Evolutionary conservation across 35 echinoderm and acorn worm genomes (phyloP).

Genomic region (Ptychodera flava): DNA sequence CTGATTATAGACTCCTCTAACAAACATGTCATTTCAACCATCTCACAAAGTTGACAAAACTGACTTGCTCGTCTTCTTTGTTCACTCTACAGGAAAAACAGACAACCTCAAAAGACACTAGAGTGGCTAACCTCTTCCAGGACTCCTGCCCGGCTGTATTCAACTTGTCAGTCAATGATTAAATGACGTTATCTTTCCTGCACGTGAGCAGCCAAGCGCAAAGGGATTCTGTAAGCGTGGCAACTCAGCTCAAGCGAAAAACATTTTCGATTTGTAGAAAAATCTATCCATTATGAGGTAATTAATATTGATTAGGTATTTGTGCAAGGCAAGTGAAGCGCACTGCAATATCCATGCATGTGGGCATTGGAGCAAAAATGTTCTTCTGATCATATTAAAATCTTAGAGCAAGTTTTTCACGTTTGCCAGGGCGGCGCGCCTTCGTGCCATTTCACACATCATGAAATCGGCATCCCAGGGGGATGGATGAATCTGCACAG

Average conservation of each 20-base stretch:
- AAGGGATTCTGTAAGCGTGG: not conserved
- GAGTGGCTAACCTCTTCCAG: too few species aligned
- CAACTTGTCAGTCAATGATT: not conserved
- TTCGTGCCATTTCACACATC: not conserved
- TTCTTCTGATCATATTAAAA: not conserved
- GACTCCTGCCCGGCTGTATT: not conserved
- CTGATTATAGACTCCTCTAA: too few species aligned
- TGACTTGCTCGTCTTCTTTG: too few species aligned
- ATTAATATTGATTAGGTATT: not conserved
- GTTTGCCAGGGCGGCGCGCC: not conserved
- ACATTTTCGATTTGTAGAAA: conserved; percentile 2
- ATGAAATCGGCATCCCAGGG: not conserved
- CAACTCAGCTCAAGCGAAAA: not conserved
- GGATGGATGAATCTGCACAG: not conserved
- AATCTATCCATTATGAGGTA: not conserved
- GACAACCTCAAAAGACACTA: too few species aligned
- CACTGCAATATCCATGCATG: not conserved
- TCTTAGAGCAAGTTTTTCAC: not conserved
- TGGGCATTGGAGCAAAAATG: not conserved
- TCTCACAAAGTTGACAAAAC: too few species aligned
- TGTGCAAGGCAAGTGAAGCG: not conserved
- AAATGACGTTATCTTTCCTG: not conserved
- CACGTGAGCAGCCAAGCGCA: not conserved
- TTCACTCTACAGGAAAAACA: too few species aligned
- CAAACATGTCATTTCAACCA: too few species aligned